Evolutionary conservation across 2,797 vertebrate genomes (phyloP).

Genomic region (Lithobates sylvaticus): DNA sequence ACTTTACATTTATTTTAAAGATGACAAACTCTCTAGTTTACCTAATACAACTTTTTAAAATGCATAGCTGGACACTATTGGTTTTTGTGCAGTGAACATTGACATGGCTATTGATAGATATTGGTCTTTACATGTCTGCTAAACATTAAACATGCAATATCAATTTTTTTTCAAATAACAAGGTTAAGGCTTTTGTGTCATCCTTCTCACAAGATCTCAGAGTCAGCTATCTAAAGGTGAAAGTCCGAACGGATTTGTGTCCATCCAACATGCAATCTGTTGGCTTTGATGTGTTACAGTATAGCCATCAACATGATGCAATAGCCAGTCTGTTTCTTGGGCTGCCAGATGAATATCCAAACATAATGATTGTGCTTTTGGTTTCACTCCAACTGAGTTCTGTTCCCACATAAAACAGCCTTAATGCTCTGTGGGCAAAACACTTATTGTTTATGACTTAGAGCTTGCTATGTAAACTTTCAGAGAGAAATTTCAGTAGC

Average conservation of each 20-base stretch:
- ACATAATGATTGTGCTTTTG: constrained; percentile 30
- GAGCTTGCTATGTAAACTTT: constrained; percentile 49
- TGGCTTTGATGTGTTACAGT: constrained; percentile 13
- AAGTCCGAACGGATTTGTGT: constrained; percentile 56
- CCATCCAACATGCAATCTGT: constrained; percentile 24
- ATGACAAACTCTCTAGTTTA: not conserved
- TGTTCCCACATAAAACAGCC: constrained; percentile 42
- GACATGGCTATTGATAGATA: constrained; percentile 30
- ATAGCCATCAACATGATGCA: not conserved
- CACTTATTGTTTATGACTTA: constrained; percentile 47
- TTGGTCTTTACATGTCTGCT: constrained; percentile 6
- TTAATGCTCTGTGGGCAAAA: constrained; percentile 21
- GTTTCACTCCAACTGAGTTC: constrained; percentile 24
- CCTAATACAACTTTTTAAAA: not conserved
- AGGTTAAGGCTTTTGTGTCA: constrained; percentile 50
- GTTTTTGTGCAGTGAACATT: not conserved
- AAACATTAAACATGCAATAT: constrained; percentile 42
- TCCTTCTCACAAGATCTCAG: constrained; percentile 13
- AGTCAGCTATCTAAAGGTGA: constrained; percentile 54
- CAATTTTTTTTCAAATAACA: constrained; percentile 29
- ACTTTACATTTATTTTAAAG: not conserved
- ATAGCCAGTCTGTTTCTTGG: not conserved
- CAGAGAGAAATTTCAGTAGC: constrained; percentile 18
- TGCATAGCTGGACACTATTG: constrained; percentile 24
- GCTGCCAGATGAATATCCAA: constrained; percentile 16